phyloP scores from a whole-genome alignment of 2,888 invertebrate species.

The Tupiocoris notatus region DNA sequence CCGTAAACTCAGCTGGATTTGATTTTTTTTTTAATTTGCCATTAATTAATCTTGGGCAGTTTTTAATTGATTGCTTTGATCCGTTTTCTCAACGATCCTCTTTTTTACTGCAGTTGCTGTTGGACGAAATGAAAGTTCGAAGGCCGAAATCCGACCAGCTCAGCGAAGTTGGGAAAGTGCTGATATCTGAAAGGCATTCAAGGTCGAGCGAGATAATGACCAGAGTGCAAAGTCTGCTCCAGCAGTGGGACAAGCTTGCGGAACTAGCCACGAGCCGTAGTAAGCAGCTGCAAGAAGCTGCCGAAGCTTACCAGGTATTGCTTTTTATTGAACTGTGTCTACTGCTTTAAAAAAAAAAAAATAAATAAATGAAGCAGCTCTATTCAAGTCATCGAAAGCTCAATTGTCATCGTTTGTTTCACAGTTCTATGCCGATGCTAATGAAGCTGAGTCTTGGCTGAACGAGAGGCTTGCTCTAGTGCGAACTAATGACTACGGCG shows the following conservation, averaged over 20 bases:
- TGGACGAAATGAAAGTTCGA: slow-evolving; percentile 83
- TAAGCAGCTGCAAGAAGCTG: slow-evolving; percentile 79
- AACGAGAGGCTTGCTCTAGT: slow-evolving; percentile 92
- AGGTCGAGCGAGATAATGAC: slow-evolving; percentile 77
- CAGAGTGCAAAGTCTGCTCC: slow-evolving; percentile 72
- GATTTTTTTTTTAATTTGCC: neutral
- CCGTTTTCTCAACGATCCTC: neutral
- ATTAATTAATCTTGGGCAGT: no score
- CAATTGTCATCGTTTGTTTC: no score
- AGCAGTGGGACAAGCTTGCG: slow-evolving; percentile 87
- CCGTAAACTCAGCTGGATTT: neutral
- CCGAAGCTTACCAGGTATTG: slow-evolving; percentile 84
- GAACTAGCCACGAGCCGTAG: slow-evolving; percentile 73
- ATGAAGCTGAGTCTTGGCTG: slow-evolving; percentile 97
- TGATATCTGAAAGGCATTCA: slow-evolving; percentile 79
- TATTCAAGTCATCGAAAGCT: no score
- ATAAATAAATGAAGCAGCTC: no score
- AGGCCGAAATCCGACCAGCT: slow-evolving; percentile 70
- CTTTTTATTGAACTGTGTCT: no score
- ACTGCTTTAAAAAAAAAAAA: no score
- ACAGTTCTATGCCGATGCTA: slow-evolving; percentile 92
- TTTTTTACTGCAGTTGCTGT: slow-evolving; percentile 54
- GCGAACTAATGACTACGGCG: slow-evolving; percentile 84
- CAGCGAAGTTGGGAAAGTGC: slow-evolving; percentile 66
- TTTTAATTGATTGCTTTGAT: no score